These are phyloP conservation scores for Turdus rufiventris DNA, from an alignment of 2,113 vertebrate species.

Conservation along the genomic window DNA sequence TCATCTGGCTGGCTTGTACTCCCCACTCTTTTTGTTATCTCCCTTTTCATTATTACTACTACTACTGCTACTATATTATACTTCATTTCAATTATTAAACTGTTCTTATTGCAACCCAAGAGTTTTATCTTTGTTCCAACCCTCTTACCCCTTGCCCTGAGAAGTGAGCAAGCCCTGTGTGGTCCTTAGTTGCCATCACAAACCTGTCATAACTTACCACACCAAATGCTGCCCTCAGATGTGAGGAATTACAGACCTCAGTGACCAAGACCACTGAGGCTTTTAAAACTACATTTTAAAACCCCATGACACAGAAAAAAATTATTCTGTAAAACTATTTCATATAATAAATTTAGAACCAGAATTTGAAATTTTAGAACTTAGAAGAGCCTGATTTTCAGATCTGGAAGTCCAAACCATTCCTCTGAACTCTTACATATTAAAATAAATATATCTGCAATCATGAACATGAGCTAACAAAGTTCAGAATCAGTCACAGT, in stretches of 20 bases:
- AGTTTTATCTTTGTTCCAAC: not conserved
- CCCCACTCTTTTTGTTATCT: not conserved
- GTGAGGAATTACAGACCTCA: not conserved
- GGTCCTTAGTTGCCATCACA: not conserved
- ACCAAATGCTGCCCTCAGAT: not conserved
- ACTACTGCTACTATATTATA: not conserved
- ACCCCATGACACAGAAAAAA: not conserved
- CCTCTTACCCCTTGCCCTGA: not conserved
- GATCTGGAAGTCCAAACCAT: not conserved
- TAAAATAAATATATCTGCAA: not conserved
- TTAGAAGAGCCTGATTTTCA: not conserved
- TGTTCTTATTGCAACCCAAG: not conserved
- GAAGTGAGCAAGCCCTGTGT: not conserved
- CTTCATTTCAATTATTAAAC: not conserved
- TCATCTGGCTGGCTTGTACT: not conserved
- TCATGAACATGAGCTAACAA: not conserved
- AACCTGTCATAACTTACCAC: not conserved
- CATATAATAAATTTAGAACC: accelerated
- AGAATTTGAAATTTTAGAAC: not conserved
- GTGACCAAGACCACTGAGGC: not conserved
- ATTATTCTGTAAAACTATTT: not conserved
- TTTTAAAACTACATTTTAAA: not conserved
- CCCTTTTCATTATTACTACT: not conserved
- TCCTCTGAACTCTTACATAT: not conserved
- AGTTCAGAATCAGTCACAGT: not conserved